Base-by-base conservation (phyloP, 2,797 vertebrate species). In the Decapterus maruadsi region DNA sequence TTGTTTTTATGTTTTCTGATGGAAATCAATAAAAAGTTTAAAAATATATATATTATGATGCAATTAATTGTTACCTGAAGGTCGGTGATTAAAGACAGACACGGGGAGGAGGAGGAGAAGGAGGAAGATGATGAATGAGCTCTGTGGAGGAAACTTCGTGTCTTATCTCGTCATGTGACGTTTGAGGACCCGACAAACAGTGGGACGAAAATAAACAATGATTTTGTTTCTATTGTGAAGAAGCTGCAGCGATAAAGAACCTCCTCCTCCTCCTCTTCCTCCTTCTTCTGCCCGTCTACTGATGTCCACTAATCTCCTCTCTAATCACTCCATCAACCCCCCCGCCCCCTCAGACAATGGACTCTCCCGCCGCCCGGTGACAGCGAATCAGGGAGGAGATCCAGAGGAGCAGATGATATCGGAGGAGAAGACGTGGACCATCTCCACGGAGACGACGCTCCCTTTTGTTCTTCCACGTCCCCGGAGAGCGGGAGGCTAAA, bases 381-480 rank as follows among this genome's bases (percentile, higher is more conserved):
- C 88, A 89, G 84, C 34, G 2, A 51, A 40, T 81, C 80, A 55
- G 4, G 14, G 63, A 64, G 71, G 12, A 77, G 88, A 88, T 85
- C 81, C 7, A n/a, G 69, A 71, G 85, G 78, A 69, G 83, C 66
- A 51, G 16, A 80, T 67, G 26, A 26, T 26, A 80, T 92, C 84
- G 63, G 70, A 20, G 71, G 59, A 61, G 10, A 70, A 63, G 42
- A 54, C 45, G 59, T 2, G 74, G 77, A 60, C 82, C 55, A 75
- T 83, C 75, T 73, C 20, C 16, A 58, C 71, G 55, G 48, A 61
- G 67, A 38, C 53, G 8, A 6, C 26, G 42, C 8, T 26, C 26
- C 58, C 78, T 86, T 93, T 94, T 95, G 93, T 94, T 92, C 90
- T 72, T 76, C 45, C 4, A 51, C 9, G 54, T 68, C 86, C 61